A percentile compares a stretch with the other conserved stretches of the same genome.
Evolutionary conservation across 1,140 invertebrate genomes (phyloP).

Genomic region (Ooceraea biroi): DNA sequence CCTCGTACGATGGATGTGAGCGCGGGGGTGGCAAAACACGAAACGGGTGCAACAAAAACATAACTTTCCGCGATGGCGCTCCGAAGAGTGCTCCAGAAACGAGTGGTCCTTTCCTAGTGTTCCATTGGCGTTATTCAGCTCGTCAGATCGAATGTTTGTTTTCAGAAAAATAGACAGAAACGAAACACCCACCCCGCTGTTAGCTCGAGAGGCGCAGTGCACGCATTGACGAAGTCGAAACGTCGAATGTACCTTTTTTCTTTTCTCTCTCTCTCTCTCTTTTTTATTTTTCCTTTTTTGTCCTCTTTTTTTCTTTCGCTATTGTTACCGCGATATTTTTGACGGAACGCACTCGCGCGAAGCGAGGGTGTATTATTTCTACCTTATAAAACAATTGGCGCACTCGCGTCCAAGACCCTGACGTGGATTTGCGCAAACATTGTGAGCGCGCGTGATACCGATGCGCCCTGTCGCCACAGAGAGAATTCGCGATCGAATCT

Average conservation of each 20-base stretch:
- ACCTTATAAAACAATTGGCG: constrained; percentile 56
- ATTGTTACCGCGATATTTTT: constrained; percentile 67
- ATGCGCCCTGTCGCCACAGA: constrained; percentile 9
- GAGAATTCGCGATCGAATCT: constrained; percentile 26
- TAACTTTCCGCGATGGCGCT: constrained; percentile 75
- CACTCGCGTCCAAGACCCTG: constrained; percentile 32
- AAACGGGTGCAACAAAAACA: constrained; percentile 76
- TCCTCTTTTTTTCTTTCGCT: background rate
- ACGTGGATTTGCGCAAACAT: constrained; percentile 60
- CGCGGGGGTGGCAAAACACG: constrained; percentile 67
- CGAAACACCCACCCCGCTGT: constrained; percentile 67
- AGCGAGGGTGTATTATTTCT: constrained; percentile 48
- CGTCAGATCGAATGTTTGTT: constrained; percentile 76
- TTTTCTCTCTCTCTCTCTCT: too few relatives aligned
- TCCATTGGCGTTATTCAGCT: constrained; percentile 74
- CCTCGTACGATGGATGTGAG: constrained; percentile 13
- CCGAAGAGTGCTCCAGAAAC: constrained; percentile 75
- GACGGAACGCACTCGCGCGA: constrained; percentile 64
- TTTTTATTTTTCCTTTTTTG: too few relatives aligned
- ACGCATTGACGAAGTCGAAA: constrained; percentile 63
- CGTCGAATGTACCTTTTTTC: constrained; percentile 54
- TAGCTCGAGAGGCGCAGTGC: constrained; percentile 66
- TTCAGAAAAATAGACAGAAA: constrained; percentile 76
- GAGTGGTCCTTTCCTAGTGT: constrained; percentile 76
- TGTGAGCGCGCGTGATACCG: constrained; percentile 42